Conservation (phyloP, 2,888 invertebrate species). For the Luperina nickerlii region DNA sequence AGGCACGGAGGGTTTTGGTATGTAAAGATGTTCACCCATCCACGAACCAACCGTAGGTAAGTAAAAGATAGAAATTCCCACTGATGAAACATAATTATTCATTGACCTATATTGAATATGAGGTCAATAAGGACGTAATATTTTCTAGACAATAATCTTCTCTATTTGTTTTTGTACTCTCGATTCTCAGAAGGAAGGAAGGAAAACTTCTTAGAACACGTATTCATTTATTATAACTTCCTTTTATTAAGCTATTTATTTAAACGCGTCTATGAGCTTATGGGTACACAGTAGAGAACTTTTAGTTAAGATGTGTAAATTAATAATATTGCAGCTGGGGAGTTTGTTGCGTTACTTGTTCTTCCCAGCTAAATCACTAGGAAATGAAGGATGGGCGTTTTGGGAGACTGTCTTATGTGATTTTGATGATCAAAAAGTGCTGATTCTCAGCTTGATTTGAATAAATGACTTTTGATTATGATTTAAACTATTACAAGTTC, state of each 20-base stretch:
- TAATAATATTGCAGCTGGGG: background rate
- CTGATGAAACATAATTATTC: background rate
- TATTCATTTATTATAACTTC: slow-evolving; percentile 14
- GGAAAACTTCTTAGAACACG: slow-evolving; percentile 6
- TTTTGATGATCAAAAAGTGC: background rate
- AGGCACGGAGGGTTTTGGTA: too few species aligned
- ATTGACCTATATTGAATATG: slow-evolving; percentile 3
- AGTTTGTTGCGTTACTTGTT: background rate
- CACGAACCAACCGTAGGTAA: background rate
- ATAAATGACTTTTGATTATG: background rate
- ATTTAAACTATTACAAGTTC: background rate
- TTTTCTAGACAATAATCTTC: background rate
- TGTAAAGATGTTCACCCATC: too few species aligned
- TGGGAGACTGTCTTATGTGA: background rate
- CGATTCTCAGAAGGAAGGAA: slow-evolving; percentile 10
- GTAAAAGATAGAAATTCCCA: background rate
- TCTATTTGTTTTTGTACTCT: background rate
- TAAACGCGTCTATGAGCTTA: background rate
- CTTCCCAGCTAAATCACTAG: background rate
- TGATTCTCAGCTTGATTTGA: background rate
- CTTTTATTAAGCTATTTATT: background rate
- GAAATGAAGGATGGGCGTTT: background rate
- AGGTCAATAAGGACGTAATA: background rate
- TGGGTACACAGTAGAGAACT: background rate
- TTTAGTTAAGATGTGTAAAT: background rate